Conservation (phyloP, 2,113 vertebrate species). For the Atractosteus spatula region DNA sequence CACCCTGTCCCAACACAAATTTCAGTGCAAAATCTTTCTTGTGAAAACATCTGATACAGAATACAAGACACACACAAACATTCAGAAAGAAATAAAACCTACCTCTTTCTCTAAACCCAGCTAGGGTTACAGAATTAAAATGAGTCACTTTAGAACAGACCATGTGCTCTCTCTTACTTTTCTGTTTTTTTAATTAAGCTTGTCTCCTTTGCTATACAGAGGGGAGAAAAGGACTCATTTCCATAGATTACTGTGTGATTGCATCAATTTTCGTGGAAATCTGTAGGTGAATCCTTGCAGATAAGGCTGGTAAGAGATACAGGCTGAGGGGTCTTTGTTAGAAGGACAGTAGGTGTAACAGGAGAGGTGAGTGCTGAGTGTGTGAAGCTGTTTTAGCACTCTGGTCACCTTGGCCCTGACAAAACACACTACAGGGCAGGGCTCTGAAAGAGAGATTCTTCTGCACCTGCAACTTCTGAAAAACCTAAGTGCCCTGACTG, state of each 20-base stretch:
- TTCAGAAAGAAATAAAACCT: slow-evolving; percentile 45
- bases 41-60: slow-evolving; percentile 11
- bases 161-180: slow-evolving; percentile 40
- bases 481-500: too few relatives aligned
- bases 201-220: slow-evolving; percentile 55
- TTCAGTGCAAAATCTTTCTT: slow-evolving; percentile 22
- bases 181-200: slow-evolving; percentile 55
- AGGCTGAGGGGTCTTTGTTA: slow-evolving; percentile 65
- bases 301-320: slow-evolving; percentile 66
- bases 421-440: slow-evolving; percentile 6
- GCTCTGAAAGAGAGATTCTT: slow-evolving; percentile 53
- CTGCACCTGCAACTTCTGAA: slow-evolving; percentile 56
- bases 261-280: slow-evolving; percentile 37
- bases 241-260: slow-evolving; percentile 65
- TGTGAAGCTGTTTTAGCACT: slow-evolving; percentile 59
- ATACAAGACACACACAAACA: slow-evolving; percentile 35
- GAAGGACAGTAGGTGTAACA: slow-evolving; percentile 69
- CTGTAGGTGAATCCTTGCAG: slow-evolving; percentile 57
- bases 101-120: slow-evolving; percentile 44
- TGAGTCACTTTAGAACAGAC: slow-evolving; percentile 60
- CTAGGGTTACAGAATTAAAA: slow-evolving; percentile 91
- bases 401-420: slow-evolving; percentile 52
- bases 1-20: slow-evolving; percentile 40
- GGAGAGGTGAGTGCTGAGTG: slow-evolving; percentile 62
- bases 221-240: slow-evolving; percentile 44